Evolutionary conservation across 92 coral and sea anemone genomes (phyloP).

Genomic region (Ricordea florida): DNA sequence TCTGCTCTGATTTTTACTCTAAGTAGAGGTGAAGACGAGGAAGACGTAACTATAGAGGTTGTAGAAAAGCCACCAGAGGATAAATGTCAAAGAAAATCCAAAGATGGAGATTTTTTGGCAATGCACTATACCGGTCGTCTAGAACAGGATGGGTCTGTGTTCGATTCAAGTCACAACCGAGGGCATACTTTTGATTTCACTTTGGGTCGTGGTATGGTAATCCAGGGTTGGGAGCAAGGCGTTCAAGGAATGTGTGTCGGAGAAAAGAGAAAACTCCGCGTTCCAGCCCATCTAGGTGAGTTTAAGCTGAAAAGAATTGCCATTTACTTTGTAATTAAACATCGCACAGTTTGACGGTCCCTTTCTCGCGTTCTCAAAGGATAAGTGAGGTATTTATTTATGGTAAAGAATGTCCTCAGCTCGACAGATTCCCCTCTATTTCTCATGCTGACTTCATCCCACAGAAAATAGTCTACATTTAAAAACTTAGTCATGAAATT

Average conservation of each 20-base stretch:
- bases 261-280: conserved; percentile 86
- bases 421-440: conserved; percentile 84
- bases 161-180: conserved; percentile 84
- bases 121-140: conserved; percentile 89
- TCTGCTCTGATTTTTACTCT: background rate
- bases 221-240: conserved; percentile 97
- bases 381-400: no score
- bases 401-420: no score
- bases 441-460: no score
- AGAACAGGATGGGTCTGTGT: conserved; percentile 71
- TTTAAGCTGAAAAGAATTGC: background rate
- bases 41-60: conserved; percentile 68
- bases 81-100: conserved; percentile 68
- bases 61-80: conserved; percentile 71
- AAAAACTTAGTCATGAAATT: no score
- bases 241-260: conserved; percentile 97
- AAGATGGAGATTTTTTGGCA: conserved; percentile 71
- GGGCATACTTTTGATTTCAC: conserved; percentile 91
- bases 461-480: no score
- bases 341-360: no score
- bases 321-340: background rate
- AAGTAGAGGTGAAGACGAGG: conserved; percentile 49
- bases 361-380: no score
- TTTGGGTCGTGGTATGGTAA: conserved; percentile 91
- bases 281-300: conserved; percentile 92